Percentiles rank a stretch among this genome's conserved stretches.
These are phyloP conservation scores for Ifrita kowaldi DNA, from an alignment of 2,113 vertebrate genomes.

Conservation along the genomic window DNA sequence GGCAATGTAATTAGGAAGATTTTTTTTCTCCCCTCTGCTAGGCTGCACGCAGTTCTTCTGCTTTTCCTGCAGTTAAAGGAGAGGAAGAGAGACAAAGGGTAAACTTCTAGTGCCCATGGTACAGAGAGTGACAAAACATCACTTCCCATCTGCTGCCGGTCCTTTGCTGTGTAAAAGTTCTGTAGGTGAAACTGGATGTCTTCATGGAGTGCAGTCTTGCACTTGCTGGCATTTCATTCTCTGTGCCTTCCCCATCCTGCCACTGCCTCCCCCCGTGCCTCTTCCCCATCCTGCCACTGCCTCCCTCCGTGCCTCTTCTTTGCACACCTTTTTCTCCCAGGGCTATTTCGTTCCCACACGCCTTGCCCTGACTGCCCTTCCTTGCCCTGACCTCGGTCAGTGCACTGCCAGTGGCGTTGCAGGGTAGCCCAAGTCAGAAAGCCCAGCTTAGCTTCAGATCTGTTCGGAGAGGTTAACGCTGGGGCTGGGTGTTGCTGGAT, in stretches of 20 bases:
- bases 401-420: no score
- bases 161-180: not conserved
- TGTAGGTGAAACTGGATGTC: not conserved
- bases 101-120: rapidly evolving
- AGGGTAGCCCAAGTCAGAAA: not conserved
- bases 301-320: rapidly evolving
- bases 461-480: not conserved
- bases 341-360: not conserved
- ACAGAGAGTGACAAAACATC: not conserved
- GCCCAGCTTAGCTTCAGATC: not conserved
- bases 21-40: not conserved
- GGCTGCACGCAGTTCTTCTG: not conserved
- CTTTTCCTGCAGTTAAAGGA: not conserved
- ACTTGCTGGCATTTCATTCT: not conserved
- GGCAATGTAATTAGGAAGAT: not conserved
- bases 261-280: rapidly evolving
- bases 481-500: not conserved
- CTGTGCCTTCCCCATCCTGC: rapidly evolving
- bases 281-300: not conserved
- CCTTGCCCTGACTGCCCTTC: not conserved
- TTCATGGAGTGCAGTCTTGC: not conserved
- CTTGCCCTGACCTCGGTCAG: not conserved
- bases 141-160: not conserved
- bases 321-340: not conserved
- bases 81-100: not conserved